Evolutionary conservation across 2,113 vertebrate species (phyloP).

Genomic region (Globicephala melas): DNA sequence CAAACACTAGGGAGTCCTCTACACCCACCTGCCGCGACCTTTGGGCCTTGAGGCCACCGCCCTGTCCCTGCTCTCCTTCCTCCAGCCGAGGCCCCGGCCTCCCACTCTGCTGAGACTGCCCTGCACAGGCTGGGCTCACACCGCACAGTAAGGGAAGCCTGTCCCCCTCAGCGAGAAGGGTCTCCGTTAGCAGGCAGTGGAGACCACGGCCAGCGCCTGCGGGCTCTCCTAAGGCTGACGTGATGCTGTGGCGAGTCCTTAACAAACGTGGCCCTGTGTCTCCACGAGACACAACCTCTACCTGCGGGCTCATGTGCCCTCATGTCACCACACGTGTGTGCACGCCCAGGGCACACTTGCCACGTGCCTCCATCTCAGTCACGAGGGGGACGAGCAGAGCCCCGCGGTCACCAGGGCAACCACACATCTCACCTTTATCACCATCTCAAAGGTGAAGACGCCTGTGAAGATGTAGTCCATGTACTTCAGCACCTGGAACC

Average conservation of each 20-base stretch:
- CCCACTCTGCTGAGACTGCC: neutral
- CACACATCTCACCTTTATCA: constrained; percentile 92
- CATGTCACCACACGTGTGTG: rapidly evolving
- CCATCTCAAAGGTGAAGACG: constrained; percentile 99
- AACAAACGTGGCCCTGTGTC: neutral
- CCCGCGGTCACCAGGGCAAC: too few species aligned
- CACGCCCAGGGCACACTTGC: rapidly evolving
- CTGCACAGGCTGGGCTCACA: neutral
- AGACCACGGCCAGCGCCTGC: rapidly evolving
- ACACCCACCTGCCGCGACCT: neutral
- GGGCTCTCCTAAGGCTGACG: neutral
- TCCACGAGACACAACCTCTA: too few species aligned
- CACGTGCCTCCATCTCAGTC: neutral
- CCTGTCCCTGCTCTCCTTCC: neutral
- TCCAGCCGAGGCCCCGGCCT: neutral
- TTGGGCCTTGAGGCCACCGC: neutral
- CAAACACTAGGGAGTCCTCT: neutral
- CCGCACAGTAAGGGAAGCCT: neutral
- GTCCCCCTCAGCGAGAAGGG: neutral
- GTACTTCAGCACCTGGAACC: constrained; percentile 92
- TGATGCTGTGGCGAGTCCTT: neutral
- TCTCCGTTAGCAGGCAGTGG: neutral
- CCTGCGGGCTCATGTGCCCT: neutral
- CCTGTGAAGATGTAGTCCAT: constrained; percentile 98
- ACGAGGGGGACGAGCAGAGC: rapidly evolving